Evolutionary conservation across 2,797 vertebrate species (phyloP).

Genomic region (Neosalanx taihuensis): DNA sequence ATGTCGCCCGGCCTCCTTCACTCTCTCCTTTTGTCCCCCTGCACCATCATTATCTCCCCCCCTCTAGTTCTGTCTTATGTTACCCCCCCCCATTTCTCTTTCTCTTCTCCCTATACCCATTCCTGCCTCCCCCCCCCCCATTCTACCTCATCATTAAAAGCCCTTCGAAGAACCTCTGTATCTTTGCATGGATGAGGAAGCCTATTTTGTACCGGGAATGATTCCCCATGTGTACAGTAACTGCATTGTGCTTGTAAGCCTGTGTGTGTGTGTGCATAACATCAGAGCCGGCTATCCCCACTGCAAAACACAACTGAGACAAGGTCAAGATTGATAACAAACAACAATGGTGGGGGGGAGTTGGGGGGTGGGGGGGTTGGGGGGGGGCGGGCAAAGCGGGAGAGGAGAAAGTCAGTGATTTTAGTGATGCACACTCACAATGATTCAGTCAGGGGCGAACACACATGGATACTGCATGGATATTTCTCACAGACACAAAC

Average conservation of each 20-base stretch:
- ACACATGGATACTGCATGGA: not conserved
- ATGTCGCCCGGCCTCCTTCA: not conserved
- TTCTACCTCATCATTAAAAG: not conserved
- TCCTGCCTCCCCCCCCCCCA: not conserved
- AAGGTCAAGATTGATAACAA: slow-evolving; percentile 48
- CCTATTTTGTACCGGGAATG: not conserved
- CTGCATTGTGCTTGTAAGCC: not conserved
- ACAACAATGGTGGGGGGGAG: not conserved
- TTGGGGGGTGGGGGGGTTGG: slow-evolving; percentile 11
- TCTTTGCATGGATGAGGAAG: slow-evolving; percentile 32
- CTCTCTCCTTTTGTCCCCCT: slow-evolving; percentile 2
- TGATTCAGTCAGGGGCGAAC: not conserved
- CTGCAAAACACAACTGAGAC: slow-evolving; percentile 18
- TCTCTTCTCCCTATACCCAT: slow-evolving; percentile 23
- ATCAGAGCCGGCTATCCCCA: not conserved
- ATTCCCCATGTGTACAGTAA: not conserved
- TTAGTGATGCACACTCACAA: slow-evolving; percentile 42
- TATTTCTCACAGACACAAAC: slow-evolving; percentile 2
- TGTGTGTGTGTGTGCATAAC: not conserved
- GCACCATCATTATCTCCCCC: not conserved
- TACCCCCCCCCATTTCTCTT: not conserved
- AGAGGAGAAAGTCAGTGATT: slow-evolving; percentile 35
- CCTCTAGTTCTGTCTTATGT: not conserved
- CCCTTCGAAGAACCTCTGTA: slow-evolving; percentile 24
- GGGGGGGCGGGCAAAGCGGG: slow-evolving; percentile 14